Base-by-base conservation (phyloP, 2,888 invertebrate species). In the Brachynemurus nebulosus region DNA sequence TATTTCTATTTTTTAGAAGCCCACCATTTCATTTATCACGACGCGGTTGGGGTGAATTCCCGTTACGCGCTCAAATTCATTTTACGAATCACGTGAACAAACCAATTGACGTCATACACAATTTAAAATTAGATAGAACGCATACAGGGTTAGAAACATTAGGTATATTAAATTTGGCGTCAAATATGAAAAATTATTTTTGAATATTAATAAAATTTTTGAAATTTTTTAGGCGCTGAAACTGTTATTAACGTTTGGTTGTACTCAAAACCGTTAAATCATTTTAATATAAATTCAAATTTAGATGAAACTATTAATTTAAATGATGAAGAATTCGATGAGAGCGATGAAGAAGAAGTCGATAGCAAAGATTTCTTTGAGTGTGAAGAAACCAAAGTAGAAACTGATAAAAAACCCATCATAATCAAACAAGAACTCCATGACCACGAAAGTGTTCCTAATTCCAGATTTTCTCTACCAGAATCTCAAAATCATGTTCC, bases 11-110 rank as follows among this genome's bases (percentile, higher is more conserved):
- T 62, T 65, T 20, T 63, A 84, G 83, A 45, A 69, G 76, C 25
- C 72, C 83, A 0, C 92, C 91, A 1, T 92, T 84, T 69, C 86
- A 89, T 64, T 61, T 92, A 45, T 78, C 83, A 0, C 71, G 89
- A 27, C 74, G 86, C 46, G 92, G 92, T 14, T 92, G 92, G 92
- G 92, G 92, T 9, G 91, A 92, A 67, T 92, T 92, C 66, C 86
- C 86, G 0, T 71, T 90, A 4, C 67, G 82, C 41, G 72, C 90
- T 2, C 84, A 86, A 60, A 67, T 92, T 2, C 82, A 81, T 62
- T 92, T 92, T 59, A 67, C 73, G 30, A 77, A 81, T 45, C 60
- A 69, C 6, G 62, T 78, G 12, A 86, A 91, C 61, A 80, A 86
- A 48, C 84, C 88, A 0, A 76, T 86, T 20, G 78, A 82, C 52